Base-by-base conservation (phyloP, 2,888 invertebrate species). In the Beris morrisii region DNA sequence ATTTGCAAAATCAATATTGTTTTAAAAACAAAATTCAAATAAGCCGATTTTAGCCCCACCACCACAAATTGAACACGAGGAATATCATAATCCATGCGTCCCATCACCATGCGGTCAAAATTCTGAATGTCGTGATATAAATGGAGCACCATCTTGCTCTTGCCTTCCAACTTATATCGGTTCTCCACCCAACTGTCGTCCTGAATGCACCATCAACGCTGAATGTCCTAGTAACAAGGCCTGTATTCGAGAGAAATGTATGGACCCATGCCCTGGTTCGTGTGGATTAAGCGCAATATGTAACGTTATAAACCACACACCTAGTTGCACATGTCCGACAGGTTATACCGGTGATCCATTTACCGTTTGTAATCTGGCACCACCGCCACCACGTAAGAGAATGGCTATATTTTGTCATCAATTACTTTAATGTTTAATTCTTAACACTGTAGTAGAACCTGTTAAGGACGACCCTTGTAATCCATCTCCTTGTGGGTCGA, bases 301-400 rank as follows among this genome's bases (percentile, higher is more conserved):
- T 75, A 76, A 74, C 15, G 88, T 91, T 11, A 85, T 86, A 73
- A 89, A 89, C 75, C 91, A 92, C 73, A 87, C 84, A 67, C 91
- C 92, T 0, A 85, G 86, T 57, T 93, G 93, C 75, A 83, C 86
- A 5, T 93, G 93, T 74, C 80, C 87, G 3, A 83, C 85, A 22
- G 87, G 87, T 69, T 90, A 85, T 73, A 83, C 85, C n/a, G 93
- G 93, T 22, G 88, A 92, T 82, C 89, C 92, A 22, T 92, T 92
- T 75, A 82, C 78, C 28, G 81, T 76, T 66, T 87, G 86, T 72
- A 78, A 79, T 53, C 83, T 82, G 15, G 83, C 87, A 67, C 83
- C 84, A 38, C 72, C 67, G 5, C 71, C 77, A 67, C 72, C 77
- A 65, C 59, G 69, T 80, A 80, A 80, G 79, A 70, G 44, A 15